Conservation (phyloP, 2,888 invertebrate genomes). For the Schizaphis graminum region DNA sequence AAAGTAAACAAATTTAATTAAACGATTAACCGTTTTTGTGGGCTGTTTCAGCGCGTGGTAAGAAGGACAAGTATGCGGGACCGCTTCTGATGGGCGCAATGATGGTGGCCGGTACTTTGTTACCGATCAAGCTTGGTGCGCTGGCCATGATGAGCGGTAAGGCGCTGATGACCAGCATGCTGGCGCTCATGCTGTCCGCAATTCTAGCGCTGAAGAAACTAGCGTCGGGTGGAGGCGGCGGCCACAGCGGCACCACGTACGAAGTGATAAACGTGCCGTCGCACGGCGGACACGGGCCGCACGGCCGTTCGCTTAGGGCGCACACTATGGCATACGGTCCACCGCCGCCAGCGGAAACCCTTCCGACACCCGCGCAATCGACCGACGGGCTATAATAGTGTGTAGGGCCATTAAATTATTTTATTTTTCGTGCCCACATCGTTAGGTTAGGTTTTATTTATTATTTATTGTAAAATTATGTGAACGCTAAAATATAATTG, state of each 20-base stretch:
- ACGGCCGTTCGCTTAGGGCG: constrained; percentile 51
- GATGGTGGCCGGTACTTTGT: constrained; percentile 66
- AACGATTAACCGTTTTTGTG: background rate
- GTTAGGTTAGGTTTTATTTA: too few species aligned
- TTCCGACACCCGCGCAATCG: background rate
- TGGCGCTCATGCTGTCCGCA: constrained; percentile 66
- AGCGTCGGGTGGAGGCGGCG: constrained; percentile 52
- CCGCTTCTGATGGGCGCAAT: constrained; percentile 65
- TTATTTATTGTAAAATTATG: background rate
- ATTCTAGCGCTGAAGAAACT: constrained; percentile 66
- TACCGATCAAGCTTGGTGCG: constrained; percentile 67
- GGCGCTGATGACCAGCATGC: constrained; percentile 66
- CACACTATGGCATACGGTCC: constrained; percentile 45
- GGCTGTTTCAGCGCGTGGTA: constrained; percentile 35
- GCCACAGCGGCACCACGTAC: constrained; percentile 64
- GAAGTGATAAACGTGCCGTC: constrained; percentile 67
- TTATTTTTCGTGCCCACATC: background rate
- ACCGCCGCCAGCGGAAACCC: background rate
- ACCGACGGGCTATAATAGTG: background rate
- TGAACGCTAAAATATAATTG: background rate
- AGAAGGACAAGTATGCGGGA: constrained; percentile 63
- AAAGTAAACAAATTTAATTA: too few species aligned
- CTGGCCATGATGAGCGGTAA: constrained; percentile 67
- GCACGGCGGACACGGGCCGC: constrained; percentile 57
- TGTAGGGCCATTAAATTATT: background rate